Evolutionary conservation across 2,113 vertebrate species (phyloP).

Genomic region (Peucedramus taeniatus): DNA sequence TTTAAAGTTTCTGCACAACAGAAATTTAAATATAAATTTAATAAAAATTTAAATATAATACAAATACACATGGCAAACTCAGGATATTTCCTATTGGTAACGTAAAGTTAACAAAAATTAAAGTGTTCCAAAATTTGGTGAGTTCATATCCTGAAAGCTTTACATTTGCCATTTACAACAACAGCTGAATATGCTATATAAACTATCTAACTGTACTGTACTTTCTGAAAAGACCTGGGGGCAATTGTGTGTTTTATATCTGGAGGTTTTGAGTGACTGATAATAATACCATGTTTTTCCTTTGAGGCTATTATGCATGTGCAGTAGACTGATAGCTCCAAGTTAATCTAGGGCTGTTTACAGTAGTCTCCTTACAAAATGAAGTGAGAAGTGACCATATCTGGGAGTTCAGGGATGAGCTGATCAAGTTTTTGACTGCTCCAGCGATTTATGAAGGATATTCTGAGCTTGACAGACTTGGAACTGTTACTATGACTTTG

Average conservation of each 20-base stretch:
- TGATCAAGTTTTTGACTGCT: neutral
- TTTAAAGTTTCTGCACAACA: neutral
- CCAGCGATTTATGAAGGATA: neutral
- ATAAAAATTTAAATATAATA: neutral
- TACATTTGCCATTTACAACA: neutral
- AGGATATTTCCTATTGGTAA: neutral
- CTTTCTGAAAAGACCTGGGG: neutral
- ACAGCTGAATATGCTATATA: neutral
- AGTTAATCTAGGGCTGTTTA: neutral
- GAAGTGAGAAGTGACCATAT: neutral
- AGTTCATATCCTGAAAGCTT: neutral
- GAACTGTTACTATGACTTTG: neutral
- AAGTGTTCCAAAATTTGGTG: neutral
- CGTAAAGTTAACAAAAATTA: neutral
- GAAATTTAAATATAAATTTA: neutral
- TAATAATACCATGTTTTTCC: neutral
- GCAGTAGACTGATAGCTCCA: neutral
- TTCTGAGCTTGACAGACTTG: neutral
- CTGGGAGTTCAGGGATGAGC: neutral
- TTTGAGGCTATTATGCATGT: neutral
- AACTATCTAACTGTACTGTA: neutral
- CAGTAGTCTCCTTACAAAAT: neutral
- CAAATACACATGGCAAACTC: neutral
- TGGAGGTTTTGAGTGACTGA: neutral
- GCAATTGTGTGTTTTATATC: neutral